phyloP scores from a whole-genome alignment of 2,797 vertebrate genomes.

The Phataginus tetradactyla region DNA sequence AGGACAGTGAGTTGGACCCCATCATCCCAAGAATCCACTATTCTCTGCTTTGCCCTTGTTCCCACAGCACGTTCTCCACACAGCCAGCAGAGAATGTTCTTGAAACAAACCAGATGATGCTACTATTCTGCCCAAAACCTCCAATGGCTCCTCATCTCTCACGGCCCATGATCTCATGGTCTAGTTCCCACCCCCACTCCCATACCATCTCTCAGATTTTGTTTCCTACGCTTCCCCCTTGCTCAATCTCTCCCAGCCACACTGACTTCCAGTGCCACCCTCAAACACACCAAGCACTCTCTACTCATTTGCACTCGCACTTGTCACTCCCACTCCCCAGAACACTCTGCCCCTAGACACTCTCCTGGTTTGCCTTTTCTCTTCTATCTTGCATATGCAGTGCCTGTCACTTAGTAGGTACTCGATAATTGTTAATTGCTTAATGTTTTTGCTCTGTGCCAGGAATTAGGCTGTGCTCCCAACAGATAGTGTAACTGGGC shows the following conservation, averaged over 20 bases:
- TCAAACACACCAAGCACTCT: neutral
- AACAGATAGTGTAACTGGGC: neutral
- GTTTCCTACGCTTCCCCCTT: neutral
- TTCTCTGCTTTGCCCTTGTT: neutral
- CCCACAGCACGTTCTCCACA: neutral
- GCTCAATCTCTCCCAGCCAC: neutral
- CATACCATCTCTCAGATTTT: neutral
- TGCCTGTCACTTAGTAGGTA: neutral
- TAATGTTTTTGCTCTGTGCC: neutral
- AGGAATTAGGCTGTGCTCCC: neutral
- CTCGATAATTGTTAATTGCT: neutral
- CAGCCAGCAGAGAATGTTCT: neutral
- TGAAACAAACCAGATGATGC: neutral
- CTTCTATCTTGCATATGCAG: neutral
- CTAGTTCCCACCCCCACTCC: neutral
- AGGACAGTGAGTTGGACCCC: conserved; percentile 83
- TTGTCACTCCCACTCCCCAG: neutral
- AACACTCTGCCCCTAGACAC: neutral
- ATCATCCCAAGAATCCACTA: neutral
- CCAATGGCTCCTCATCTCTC: neutral
- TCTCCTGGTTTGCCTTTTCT: neutral
- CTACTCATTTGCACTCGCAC: neutral
- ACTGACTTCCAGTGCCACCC: neutral
- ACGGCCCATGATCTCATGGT: neutral
- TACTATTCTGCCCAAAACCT: neutral